Evolutionary conservation across 2,888 invertebrate genomes (phyloP), one percentile per base, ranked within the genome.

Genomic region (Cryptocephalus primarius): DNA sequence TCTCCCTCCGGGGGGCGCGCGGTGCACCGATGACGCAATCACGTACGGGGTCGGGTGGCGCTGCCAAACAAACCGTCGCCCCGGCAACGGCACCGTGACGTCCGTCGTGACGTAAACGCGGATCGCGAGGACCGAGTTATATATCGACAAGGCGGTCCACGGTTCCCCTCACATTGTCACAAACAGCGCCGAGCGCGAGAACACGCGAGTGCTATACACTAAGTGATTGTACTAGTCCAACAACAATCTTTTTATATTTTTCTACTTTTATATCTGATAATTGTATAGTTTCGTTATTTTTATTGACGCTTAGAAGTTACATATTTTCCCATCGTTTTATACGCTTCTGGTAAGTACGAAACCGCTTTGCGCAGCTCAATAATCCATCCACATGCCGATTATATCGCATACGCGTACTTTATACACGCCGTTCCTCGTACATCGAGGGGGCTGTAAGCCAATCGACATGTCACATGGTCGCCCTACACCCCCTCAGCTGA

Each of bases 11-110:
- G 22, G 22, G 22, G 22, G 44, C 22, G 46, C 41, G 44, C 44
- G 46, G 72, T 75, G 74, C 74, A 75, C 74, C 71, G 72, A 71
- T 76, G 76, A 75, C 76, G 75, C 75, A 77, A 75, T 75, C 69
- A 67, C 22, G 22, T 22, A 22, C 22, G 6, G n/a, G n/a, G 3
- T 22, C 71, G 72, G 72, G 70, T 47, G 55, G 55, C 56, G 54
- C 72, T 72, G 69, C 64, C 61, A 67, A 67, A 67, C 65, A 67
- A 67, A 66, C 65, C 62, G 67, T 67, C 60, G 58, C 63, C 64
- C 49, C 53, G 60, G 63, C 58, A 61, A 66, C 67, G 55, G 55
- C 51, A 54, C 69, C 43, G 58, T 60, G 62, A 63, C 64, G 64
- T 66, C 61, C 56, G 69, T 38, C 32, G 58, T 66, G 67, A 67